A percentile compares a stretch with the other conserved stretches of the same genome.
Evolutionary conservation across 2,888 invertebrate genomes (phyloP).

Genomic region (Galeopsomyia nigrocyanea): DNA sequence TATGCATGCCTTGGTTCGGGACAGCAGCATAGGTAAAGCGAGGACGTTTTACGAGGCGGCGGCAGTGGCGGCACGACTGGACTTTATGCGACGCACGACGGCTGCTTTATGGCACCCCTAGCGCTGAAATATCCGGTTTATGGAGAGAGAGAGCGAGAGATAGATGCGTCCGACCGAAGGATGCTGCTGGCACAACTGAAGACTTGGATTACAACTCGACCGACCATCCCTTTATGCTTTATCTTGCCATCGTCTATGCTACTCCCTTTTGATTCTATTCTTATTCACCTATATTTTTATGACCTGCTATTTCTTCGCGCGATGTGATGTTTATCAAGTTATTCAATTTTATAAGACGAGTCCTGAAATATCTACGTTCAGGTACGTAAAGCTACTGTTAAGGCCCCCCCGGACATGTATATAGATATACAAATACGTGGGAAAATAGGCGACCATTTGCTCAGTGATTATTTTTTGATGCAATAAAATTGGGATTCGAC

Average conservation of each 20-base stretch:
- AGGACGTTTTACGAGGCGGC: slow-evolving; percentile 51
- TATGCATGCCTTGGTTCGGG: slow-evolving; percentile 48
- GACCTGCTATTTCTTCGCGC: too few relatives aligned
- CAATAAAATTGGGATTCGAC: too few relatives aligned
- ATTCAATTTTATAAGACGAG: too few relatives aligned
- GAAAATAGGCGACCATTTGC: too few relatives aligned
- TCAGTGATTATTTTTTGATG: too few relatives aligned
- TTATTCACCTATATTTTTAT: not conserved
- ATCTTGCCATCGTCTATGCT: not conserved
- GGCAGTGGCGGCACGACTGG: slow-evolving; percentile 40
- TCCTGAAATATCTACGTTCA: too few relatives aligned
- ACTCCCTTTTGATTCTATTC: not conserved
- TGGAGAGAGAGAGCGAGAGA: slow-evolving; percentile 31
- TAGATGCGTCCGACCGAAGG: not conserved
- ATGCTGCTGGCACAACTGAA: slow-evolving; percentile 34
- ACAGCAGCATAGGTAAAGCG: slow-evolving; percentile 15
- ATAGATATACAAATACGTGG: too few relatives aligned
- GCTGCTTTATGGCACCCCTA: slow-evolving; percentile 51
- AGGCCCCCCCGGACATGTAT: too few relatives aligned
- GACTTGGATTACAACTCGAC: slow-evolving; percentile 45
- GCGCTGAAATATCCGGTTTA: slow-evolving; percentile 53
- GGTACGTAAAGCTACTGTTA: too few relatives aligned
- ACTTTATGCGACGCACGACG: slow-evolving; percentile 52
- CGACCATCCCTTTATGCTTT: slow-evolving; percentile 16
- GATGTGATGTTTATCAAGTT: too few relatives aligned